A percentile compares a stretch with the other conserved stretches of the same genome.
These are phyloP conservation scores for Drosophila peninsularis DNA, from an alignment of 2,888 invertebrate genomes.

Conservation along the genomic window DNA sequence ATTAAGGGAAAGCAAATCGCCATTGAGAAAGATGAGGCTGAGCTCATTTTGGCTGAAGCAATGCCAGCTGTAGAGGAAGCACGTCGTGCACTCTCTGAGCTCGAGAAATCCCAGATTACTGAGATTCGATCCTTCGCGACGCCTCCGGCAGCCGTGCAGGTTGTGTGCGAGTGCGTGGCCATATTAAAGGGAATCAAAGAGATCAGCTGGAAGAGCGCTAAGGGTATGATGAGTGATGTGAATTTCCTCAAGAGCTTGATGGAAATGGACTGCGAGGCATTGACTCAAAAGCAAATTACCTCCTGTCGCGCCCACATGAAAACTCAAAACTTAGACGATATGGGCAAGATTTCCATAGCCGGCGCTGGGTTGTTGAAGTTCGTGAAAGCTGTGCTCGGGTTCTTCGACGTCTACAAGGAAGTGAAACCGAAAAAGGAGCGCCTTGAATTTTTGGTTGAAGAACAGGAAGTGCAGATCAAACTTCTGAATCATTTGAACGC, in stretches of 20 bases:
- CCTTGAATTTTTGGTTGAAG: constrained; percentile 91
- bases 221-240: constrained; percentile 96
- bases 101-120: constrained; percentile 95
- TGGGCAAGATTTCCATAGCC: constrained; percentile 93
- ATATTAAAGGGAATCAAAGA: constrained; percentile 93
- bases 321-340: constrained; percentile 90
- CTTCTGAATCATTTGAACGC: constrained; percentile 90
- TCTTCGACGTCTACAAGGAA: constrained; percentile 94
- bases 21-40: constrained; percentile 93
- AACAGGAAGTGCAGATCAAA: constrained; percentile 87
- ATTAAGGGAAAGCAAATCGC: constrained; percentile 92
- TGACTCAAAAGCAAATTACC: constrained; percentile 89
- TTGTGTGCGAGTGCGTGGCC: constrained; percentile 95
- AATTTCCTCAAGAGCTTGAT: constrained; percentile 91
- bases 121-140: constrained; percentile 96
- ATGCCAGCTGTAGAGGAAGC: constrained; percentile 94
- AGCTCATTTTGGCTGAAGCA: constrained; percentile 91
- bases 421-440: constrained; percentile 94
- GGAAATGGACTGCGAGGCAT: constrained; percentile 93
- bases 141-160: constrained; percentile 95
- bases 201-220: constrained; percentile 95
- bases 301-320: constrained; percentile 91
- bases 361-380: constrained; percentile 94
- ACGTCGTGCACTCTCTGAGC: constrained; percentile 90
- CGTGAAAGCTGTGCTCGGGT: constrained; percentile 94